Evolutionary conservation across 2,888 invertebrate genomes (phyloP), one percentile per base, ranked within the genome.

Genomic region (Nomada flava): DNA sequence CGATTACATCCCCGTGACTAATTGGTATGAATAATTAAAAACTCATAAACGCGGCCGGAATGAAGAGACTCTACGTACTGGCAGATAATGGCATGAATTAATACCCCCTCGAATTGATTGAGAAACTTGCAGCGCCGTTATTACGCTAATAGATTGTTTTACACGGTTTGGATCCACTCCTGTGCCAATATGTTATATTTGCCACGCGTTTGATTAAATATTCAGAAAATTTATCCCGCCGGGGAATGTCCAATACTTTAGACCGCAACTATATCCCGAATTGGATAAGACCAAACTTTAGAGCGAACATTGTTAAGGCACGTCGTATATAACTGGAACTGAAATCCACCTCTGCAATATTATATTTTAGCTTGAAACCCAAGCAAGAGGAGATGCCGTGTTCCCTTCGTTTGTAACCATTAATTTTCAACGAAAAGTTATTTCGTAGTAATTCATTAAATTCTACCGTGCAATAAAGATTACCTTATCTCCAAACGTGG

Each of bases 291-390:
- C 20, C 26, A 4, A 18, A 57, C 15, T 73, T 9, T 11, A 5
- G 26, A 18, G 9, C 15, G 59, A 20, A 36, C 23, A 55, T 64
- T 26, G n/a, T 62, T 62, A 26, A 26, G 26, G 10, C 26, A 7
- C 7, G 29, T 36, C 50, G n/a, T n/a, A 53, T 72, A 63, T 42
- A 72, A 63, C 26, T 53, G n/a, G 15, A n/a, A 26, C 42, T 53
- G 15, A 53, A 63, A 23, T 42, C 23, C 53, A 23, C 9, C n/a
- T 5, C 2, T 4, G 15, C 20, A 7, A 26, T 44, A 29, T 64
- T 44, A 20, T 18, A 29, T 57, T 65, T 65, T 15, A 44, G 10
- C 36, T 42, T 0, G 18, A n/a, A 29, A 64, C 11, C 7, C 11
- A 5, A 44, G 20, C 44, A 53, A 44, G 50, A 26, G 26, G 36